Evolutionary conservation across 2,888 invertebrate genomes (phyloP).

Genomic region (Crossocerus cetratus): DNA sequence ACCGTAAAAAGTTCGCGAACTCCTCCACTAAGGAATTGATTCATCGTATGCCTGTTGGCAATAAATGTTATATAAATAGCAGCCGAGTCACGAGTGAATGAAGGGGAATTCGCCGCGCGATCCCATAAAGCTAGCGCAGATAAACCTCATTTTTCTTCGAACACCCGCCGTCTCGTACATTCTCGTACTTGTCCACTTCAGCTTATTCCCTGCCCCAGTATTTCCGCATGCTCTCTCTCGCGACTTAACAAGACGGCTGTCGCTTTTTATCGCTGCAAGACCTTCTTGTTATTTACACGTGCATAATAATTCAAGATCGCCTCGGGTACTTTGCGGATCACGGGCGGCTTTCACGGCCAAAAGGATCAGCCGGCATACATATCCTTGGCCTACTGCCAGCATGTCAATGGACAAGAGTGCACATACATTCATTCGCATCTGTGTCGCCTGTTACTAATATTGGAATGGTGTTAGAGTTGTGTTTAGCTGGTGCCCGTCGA

Average conservation of each 20-base stretch:
- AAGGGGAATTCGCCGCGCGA: no score
- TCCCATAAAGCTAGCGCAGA: no score
- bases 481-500: no score
- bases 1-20: conserved; percentile 1
- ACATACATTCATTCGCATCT: conserved; percentile 1
- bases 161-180: no score
- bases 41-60: background rate
- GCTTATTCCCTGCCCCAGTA: no score
- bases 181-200: no score
- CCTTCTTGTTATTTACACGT: conserved; percentile 7
- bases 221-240: no score
- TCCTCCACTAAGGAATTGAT: conserved; percentile 12
- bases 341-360: conserved; percentile 43
- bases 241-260: no score
- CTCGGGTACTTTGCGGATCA: conserved; percentile 18
- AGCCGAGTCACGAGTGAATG: conserved; percentile 22
- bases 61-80: conserved; percentile 42
- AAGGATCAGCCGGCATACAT: conserved; percentile 22
- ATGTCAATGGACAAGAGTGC: conserved; percentile 7
- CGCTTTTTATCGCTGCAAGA: no score
- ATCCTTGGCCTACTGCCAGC: conserved; percentile 52
- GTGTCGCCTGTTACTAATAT: no score
- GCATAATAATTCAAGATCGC: conserved; percentile 14
- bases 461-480: no score
- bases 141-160: background rate